Conservation (phyloP, 1,140 invertebrate species). For the Vanessa atalanta region DNA sequence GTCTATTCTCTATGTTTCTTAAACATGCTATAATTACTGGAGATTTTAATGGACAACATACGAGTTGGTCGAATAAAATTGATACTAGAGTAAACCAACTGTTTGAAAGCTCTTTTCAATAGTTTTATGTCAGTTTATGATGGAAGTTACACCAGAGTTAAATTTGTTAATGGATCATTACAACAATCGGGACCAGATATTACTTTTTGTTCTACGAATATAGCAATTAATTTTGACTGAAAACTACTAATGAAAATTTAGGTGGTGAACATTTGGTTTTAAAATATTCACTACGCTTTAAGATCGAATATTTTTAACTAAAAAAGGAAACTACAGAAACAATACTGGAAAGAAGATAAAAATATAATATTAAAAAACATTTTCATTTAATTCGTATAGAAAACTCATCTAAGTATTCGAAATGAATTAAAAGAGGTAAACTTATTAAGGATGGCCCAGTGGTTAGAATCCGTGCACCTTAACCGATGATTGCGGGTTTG, state of each 20-base stretch:
- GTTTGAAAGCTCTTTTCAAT: slow-evolving; percentile 29
- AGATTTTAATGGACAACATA: slow-evolving; percentile 13
- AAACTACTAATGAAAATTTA: slow-evolving; percentile 19
- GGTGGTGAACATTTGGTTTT: slow-evolving; percentile 6
- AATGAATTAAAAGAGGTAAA: no score
- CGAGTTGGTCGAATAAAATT: slow-evolving; percentile 38
- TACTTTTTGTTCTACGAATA: slow-evolving; percentile 3
- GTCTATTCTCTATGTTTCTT: slow-evolving; percentile 36
- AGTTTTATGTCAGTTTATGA: slow-evolving; percentile 35
- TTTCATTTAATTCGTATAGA: not conserved
- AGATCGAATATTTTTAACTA: slow-evolving; percentile 1
- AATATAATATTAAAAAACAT: not conserved
- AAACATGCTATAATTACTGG: slow-evolving; percentile 2
- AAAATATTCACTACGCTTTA: not conserved
- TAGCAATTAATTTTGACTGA: slow-evolving; percentile 12
- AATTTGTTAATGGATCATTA: slow-evolving; percentile 28
- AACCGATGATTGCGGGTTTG: no score
- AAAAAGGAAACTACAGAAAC: slow-evolving; percentile 18
- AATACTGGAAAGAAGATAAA: slow-evolving; percentile 21
- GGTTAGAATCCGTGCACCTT: no score
- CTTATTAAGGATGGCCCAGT: no score
- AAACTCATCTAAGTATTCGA: no score
- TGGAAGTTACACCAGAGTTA: slow-evolving; percentile 32
- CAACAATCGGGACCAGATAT: slow-evolving; percentile 5
- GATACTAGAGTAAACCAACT: slow-evolving; percentile 36